Base-by-base conservation (phyloP, 1,140 invertebrate species). In the Caenorhabditis remanei region DNA sequence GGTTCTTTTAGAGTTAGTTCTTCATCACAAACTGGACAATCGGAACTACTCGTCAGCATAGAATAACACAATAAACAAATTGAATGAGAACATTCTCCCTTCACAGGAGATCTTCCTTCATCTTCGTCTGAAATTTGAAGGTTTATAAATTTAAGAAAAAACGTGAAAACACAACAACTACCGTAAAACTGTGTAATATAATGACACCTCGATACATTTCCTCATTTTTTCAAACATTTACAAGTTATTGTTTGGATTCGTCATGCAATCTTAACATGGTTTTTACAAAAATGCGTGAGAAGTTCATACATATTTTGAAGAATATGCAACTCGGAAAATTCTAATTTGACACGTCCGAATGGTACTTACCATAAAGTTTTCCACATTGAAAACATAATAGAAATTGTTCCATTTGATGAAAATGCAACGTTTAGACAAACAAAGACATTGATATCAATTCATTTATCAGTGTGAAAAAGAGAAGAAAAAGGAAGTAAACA, bases 371-470 rank as follows among this genome's bases (percentile, higher is more conserved):
- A 40, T 32, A 65, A 32, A 65, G 5, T 16, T 65, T 2, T 32
- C 61, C 61, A 65, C 61, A 65, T 32, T 65, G 61, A 65, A 24
- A 65, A 16, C 61, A 65, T 16, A 65, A 65, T 19, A 21, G 19
- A 58, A 21, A 58, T 7, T 58, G 14, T 19, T 58, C 19, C 56
- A 58, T 58, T 58, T 1, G 13, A 58, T n/a, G 6, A 16, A n/a
- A 19, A 58, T 58, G 19, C 13, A 21, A 16, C 19, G 19, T 7
- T 58, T 14, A 19, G 19, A 58, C 13, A 21, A 58, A 16, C n/a
- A 58, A n/a, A n/a, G 6, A 21, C 14, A 58, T n/a, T 58, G 3
- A 19, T 58, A 58, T n/a, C 16, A 58, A n/a, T 58, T 53, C 50
- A 53, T 53, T 58, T 58, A 58, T 58, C 6, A 58, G 56, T 58